phyloP scores from a whole-genome alignment of 2,113 vertebrate species.

The Morone saxatilis region DNA sequence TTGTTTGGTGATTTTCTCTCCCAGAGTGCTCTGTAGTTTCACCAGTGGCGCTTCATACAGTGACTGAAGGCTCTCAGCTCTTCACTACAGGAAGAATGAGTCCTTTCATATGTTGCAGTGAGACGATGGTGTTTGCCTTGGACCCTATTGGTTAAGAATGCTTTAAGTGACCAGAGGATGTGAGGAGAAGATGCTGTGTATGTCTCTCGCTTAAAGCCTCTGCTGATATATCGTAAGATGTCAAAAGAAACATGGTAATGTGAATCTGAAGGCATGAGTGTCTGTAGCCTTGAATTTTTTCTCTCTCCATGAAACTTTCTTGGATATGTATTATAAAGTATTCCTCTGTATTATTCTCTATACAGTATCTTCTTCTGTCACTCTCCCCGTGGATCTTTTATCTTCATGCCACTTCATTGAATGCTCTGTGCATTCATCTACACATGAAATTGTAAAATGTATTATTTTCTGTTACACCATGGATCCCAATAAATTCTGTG shows the following conservation, averaged over 20 bases:
- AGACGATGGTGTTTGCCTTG: slow-evolving; percentile 11
- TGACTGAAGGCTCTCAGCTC: background rate
- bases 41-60: background rate
- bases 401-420: slow-evolving; percentile 32
- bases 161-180: slow-evolving; percentile 8
- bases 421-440: slow-evolving; percentile 32
- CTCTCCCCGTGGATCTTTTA: background rate
- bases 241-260: slow-evolving; percentile 20
- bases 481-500: slow-evolving; percentile 71
- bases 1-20: slow-evolving; percentile 2
- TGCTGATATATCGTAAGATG: slow-evolving; percentile 6
- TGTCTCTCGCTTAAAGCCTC: slow-evolving; percentile 18
- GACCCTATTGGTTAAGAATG: slow-evolving; percentile 6
- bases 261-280: slow-evolving; percentile 31
- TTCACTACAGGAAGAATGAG: background rate
- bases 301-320: background rate
- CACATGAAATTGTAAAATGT: slow-evolving; percentile 33
- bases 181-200: background rate
- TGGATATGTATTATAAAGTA: slow-evolving; percentile 22
- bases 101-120: background rate
- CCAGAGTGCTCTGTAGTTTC: background rate
- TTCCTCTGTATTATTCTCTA: slow-evolving; percentile 42
- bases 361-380: slow-evolving; percentile 2
- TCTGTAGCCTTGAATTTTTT: slow-evolving; percentile 37
- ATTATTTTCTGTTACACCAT: slow-evolving; percentile 44